A percentile compares a stretch with the other conserved stretches of the same genome.
Conservation (phyloP, 2,113 vertebrate species). For the Onychostoma macrolepis region DNA sequence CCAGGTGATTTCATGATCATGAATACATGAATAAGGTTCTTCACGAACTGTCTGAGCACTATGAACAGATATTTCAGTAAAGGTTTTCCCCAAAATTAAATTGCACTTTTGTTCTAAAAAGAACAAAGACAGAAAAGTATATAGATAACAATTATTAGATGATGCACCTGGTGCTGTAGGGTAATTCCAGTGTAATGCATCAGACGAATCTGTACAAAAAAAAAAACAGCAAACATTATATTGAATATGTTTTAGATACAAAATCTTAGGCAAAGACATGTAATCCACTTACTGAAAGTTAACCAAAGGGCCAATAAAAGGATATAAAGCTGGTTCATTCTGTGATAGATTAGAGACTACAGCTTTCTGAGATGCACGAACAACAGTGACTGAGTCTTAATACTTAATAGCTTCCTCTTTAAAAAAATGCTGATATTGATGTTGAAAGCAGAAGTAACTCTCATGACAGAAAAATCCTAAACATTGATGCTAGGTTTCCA, state of each 20-base stretch:
- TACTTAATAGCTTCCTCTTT: background rate
- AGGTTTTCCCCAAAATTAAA: background rate
- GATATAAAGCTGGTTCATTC: background rate
- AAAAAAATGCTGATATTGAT: background rate
- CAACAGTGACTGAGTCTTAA: background rate
- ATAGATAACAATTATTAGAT: background rate
- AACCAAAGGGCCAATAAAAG: constrained; percentile 3
- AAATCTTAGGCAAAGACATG: background rate
- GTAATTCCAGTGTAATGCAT: background rate
- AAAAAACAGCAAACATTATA: background rate
- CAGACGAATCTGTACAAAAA: background rate
- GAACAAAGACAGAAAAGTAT: background rate
- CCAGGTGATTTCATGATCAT: constrained; percentile 5
- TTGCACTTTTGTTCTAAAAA: background rate
- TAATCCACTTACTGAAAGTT: background rate
- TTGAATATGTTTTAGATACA: background rate
- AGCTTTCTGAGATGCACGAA: background rate
- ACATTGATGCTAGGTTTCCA: background rate
- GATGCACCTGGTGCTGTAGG: background rate
- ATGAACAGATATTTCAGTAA: background rate
- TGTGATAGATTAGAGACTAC: background rate
- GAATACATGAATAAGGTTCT: background rate
- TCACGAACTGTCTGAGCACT: too few species aligned
- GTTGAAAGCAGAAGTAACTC: background rate
- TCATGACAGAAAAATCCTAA: background rate